Evolutionary conservation across 2,113 vertebrate genomes (phyloP), one percentile per base, ranked within the genome.

Genomic region (Bufo gargarizans): DNA sequence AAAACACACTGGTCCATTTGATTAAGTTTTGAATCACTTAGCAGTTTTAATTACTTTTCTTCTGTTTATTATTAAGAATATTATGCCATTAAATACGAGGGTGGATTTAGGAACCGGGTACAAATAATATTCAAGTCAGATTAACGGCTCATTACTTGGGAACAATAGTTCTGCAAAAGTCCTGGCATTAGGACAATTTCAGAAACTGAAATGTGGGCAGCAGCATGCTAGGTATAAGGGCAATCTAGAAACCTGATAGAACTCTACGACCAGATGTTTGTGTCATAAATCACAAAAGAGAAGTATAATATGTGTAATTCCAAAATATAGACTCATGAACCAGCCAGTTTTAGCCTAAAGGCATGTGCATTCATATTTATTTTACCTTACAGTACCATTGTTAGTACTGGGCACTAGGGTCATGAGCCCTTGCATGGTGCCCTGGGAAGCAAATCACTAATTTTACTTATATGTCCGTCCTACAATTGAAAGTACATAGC

Each of bases 41-140:
- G n/a, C n/a, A n/a, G 5, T 77, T 77, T 77, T 77, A 77, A 77
- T 77, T 77, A 77, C 76, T 77, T 77, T 53, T 53, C 16, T 53
- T 2, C 20, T 53, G 76, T n/a, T 17, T n/a, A 12, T 12, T 47
- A 77, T 8, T 77, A 12, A 53, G 20, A n/a, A 53, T 77, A 53
- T 77, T 77, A 47, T 47, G 49, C n/a, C 53, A 77, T 77, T 77
- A n/a, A 50, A 53, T 77, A n/a, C 53, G 11, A 50, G 16, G 9
- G n/a, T 53, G 71, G 71, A 74, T 49, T 74, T 47, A 74, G 43
- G 14, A 74, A 74, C 9, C 3, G 6, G 47, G 71, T 1, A 74
- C 43, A 74, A 74, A 47, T 47, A 47, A 74, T 19, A 47, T 47
- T 72, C 33, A 16, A 16, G 69, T 43, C 4, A 45, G 45, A 74